phyloP scores from a whole-genome alignment of 2,797 vertebrate genomes.

The Peromyscus aztecus region DNA sequence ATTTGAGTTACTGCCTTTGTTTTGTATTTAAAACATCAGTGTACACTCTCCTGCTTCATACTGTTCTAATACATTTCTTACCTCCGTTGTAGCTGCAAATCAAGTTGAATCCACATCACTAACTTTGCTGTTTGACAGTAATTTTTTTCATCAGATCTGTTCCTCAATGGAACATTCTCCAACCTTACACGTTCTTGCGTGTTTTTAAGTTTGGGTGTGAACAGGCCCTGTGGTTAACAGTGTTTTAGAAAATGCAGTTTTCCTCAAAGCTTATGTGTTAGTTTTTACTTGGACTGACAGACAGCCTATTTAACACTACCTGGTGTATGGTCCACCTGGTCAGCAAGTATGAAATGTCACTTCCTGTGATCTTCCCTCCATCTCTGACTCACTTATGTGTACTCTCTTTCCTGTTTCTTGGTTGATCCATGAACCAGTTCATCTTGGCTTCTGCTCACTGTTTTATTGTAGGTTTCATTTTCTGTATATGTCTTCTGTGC shows the following conservation, averaged over 20 bases:
- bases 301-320: background rate
- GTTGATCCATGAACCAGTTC: background rate
- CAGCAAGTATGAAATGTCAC: background rate
- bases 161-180: background rate
- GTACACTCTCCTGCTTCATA: background rate
- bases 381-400: background rate
- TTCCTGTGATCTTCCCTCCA: background rate
- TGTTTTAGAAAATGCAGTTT: background rate
- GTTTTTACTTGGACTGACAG: background rate
- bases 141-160: background rate
- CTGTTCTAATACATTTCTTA: background rate
- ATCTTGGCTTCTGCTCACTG: background rate
- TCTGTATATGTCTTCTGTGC: background rate
- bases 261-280: background rate
- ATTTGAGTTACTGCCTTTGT: background rate
- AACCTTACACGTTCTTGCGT: background rate
- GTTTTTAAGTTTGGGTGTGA: background rate
- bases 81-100: accelerated
- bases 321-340: background rate
- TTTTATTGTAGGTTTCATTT: background rate
- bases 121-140: background rate
- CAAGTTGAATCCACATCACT: background rate
- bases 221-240: background rate
- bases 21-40: background rate
- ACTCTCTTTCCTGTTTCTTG: background rate